phyloP scores from a whole-genome alignment of 2,888 invertebrate genomes.

The Parnassius mnemosyne region DNA sequence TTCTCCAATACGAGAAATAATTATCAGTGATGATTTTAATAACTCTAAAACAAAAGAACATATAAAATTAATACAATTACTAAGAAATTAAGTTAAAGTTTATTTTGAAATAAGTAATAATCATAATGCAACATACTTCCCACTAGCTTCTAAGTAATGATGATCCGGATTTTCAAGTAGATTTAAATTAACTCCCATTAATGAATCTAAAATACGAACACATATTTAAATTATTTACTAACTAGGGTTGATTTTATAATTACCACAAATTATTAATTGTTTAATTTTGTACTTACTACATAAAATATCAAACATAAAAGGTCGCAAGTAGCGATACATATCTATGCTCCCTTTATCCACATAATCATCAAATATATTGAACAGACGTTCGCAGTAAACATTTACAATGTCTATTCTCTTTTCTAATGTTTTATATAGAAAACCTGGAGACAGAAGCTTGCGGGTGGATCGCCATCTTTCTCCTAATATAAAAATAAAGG shows the following conservation, averaged over 20 bases:
- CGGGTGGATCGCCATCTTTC: conserved; percentile 41
- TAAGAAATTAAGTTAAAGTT: no score
- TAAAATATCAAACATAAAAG: conserved; percentile 44
- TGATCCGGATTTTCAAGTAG: conserved; percentile 37
- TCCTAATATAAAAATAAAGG: conserved; percentile 30
- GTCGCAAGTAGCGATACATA: conserved; percentile 40
- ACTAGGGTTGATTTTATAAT: neutral
- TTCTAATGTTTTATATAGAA: conserved; percentile 41
- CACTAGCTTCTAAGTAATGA: conserved; percentile 39
- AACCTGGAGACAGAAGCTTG: conserved; percentile 42
- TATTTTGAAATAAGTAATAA: no score
- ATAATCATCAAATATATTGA: conserved; percentile 34
- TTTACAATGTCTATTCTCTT: conserved; percentile 37
- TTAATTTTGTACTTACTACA: conserved; percentile 35
- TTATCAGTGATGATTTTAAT: conserved; percentile 38
- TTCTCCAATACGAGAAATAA: conserved; percentile 46
- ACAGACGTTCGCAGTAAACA: conserved; percentile 34
- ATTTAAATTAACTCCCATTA: conserved; percentile 41
- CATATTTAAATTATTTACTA: neutral
- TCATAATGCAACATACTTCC: conserved; percentile 31
- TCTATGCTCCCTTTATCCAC: conserved; percentile 34
- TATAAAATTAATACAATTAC: no score
- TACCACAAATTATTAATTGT: neutral
- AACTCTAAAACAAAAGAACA: conserved; percentile 31
- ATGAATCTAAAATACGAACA: conserved; percentile 33